phyloP scores from a whole-genome alignment of 2,797 vertebrate genomes.

The Lepilemur septentrionalis region DNA sequence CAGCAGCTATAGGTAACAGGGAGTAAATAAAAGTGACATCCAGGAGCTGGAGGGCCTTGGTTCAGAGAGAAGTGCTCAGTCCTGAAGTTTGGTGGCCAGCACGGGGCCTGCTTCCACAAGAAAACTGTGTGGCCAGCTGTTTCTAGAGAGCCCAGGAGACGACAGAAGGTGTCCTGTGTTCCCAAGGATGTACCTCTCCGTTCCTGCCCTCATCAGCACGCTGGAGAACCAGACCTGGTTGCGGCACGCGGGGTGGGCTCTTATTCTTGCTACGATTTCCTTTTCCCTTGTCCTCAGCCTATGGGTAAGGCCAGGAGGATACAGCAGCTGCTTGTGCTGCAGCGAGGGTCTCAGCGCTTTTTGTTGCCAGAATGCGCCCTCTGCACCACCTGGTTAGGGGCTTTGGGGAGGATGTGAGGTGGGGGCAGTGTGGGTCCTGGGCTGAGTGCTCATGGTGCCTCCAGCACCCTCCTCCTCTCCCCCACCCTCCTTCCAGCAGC shows the following conservation, averaged over 20 bases:
- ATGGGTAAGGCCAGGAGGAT: neutral
- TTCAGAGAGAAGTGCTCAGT: neutral
- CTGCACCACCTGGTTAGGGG: constrained; percentile 48
- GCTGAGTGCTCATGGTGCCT: neutral
- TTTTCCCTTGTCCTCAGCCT: neutral
- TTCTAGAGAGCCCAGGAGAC: neutral
- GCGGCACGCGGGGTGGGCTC: accelerated
- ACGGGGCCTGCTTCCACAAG: accelerated
- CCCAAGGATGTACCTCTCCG: neutral
- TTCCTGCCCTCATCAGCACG: neutral
- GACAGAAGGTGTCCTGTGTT: neutral
- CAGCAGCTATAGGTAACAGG: neutral
- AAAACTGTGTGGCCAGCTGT: neutral
- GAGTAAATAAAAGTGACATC: constrained; percentile 31
- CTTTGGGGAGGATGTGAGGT: neutral
- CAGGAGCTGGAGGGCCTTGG: neutral
- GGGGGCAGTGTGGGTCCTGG: neutral
- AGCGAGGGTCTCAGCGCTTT: constrained; percentile 30
- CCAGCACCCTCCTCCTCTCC: neutral
- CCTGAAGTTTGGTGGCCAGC: neutral
- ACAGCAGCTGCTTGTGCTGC: constrained; percentile 49
- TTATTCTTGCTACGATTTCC: neutral
- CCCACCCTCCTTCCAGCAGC: neutral
- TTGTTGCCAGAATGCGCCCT: constrained; percentile 15
- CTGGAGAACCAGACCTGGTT: neutral